Evolutionary conservation across 1,140 invertebrate species (phyloP).

Genomic region (Plodia interpunctella): DNA sequence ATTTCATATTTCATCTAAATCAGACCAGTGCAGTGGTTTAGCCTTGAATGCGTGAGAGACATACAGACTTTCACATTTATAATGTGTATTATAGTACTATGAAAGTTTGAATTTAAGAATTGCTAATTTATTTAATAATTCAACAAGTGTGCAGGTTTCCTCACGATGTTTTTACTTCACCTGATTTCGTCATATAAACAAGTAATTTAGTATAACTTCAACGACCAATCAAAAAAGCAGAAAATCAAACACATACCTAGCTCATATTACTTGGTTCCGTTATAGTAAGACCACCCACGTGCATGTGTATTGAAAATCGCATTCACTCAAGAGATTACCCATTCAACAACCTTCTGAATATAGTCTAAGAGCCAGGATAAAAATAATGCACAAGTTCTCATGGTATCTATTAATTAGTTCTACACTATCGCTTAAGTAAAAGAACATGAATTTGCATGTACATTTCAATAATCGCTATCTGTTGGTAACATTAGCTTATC

Average conservation of each 20-base stretch:
- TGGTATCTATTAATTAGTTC: constrained; percentile 9
- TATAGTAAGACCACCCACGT: neutral
- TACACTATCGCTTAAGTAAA: constrained; percentile 11
- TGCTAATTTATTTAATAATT: too few species aligned
- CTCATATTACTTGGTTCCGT: neutral
- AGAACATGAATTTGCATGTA: constrained; percentile 27
- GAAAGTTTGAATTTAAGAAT: too few species aligned
- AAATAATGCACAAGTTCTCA: neutral
- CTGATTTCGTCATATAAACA: too few species aligned
- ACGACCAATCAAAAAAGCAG: neutral
- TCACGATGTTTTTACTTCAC: too few species aligned
- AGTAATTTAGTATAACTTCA: too few species aligned
- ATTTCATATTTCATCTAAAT: too few species aligned
- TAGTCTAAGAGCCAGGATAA: neutral
- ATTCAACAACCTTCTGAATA: neutral
- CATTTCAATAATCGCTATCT: constrained; percentile 41
- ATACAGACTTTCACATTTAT: too few species aligned
- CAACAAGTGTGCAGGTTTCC: too few species aligned
- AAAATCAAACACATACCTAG: neutral
- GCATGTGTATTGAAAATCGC: neutral
- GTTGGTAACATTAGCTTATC: constrained; percentile 34
- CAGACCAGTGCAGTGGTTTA: too few species aligned
- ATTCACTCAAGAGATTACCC: neutral
- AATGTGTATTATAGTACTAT: too few species aligned
- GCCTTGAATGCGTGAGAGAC: too few species aligned